Evolutionary conservation across 2,113 vertebrate species (phyloP).

Genomic region (Hemichromis elongatus): DNA sequence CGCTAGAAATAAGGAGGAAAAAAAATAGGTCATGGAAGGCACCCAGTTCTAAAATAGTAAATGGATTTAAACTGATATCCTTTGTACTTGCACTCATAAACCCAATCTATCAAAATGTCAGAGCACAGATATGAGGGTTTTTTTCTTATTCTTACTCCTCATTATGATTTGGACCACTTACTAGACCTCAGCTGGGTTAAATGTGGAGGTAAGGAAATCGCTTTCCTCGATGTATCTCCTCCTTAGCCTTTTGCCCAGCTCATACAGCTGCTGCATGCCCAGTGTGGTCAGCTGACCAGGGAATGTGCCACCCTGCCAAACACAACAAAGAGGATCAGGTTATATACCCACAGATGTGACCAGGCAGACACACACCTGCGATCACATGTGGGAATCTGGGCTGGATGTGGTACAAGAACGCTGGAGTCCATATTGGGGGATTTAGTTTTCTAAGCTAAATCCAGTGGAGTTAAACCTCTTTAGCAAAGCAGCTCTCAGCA

Average conservation of each 20-base stretch:
- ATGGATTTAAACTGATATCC: constrained; percentile 2
- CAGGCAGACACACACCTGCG: not conserved
- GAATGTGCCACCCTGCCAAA: constrained; percentile 79
- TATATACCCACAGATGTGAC: not conserved
- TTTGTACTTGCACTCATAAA: not conserved
- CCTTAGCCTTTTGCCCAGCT: constrained; percentile 83
- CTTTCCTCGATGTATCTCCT: constrained; percentile 79
- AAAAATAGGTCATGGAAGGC: constrained; percentile 9
- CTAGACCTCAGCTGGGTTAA: constrained; percentile 85
- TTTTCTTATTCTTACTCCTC: not conserved
- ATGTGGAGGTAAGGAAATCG: constrained; percentile 79
- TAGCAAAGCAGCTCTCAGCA: not conserved
- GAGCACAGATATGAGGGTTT: fast-evolving
- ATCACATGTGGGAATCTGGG: not conserved
- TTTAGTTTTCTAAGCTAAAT: constrained; percentile 25
- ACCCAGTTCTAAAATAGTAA: constrained; percentile 15
- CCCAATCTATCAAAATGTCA: not conserved
- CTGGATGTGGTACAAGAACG: not conserved
- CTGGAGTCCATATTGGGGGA: constrained; percentile 2
- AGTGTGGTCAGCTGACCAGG: constrained; percentile 89
- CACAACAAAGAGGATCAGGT: not conserved
- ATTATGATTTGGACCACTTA: constrained; percentile 72
- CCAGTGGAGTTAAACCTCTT: constrained; percentile 20
- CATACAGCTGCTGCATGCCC: constrained; percentile 92
- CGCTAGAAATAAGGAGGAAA: constrained; percentile 67